Percentiles rank a stretch among this genome's conserved stretches.
phyloP scores from a whole-genome alignment of 2,797 vertebrate genomes.

The Hirundo rustica region DNA sequence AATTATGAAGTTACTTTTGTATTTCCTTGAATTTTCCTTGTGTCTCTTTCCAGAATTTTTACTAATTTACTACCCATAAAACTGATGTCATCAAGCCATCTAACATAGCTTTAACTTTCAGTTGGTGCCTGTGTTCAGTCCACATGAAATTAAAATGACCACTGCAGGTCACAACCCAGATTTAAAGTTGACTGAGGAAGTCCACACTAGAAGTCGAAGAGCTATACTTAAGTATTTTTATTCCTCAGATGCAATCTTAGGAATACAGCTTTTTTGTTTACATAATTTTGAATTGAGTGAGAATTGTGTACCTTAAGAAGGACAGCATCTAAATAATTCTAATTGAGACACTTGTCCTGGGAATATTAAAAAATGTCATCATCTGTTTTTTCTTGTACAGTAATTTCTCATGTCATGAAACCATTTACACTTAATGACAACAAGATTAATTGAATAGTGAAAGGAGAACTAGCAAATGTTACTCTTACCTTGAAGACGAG shows the following conservation, averaged over 20 bases:
- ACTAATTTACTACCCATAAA: neutral
- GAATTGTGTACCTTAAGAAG: neutral
- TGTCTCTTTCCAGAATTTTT: neutral
- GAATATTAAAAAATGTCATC: neutral
- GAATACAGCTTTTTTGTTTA: neutral
- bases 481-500: neutral
- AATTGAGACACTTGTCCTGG: neutral
- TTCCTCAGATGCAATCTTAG: neutral
- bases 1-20: neutral
- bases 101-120: neutral
- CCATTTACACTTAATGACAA: neutral
- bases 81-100: neutral
- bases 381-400: neutral
- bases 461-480: neutral
- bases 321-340: neutral
- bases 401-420: neutral
- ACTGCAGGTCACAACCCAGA: neutral
- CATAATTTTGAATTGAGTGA: neutral
- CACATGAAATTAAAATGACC: neutral
- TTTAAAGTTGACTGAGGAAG: neutral
- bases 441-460: neutral
- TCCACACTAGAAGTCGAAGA: neutral
- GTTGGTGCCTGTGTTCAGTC: neutral
- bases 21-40: neutral
- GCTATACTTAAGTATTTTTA: neutral